Evolutionary conservation across 2,888 invertebrate genomes (phyloP), one percentile per base, ranked within the genome.

Genomic region (Campaea margaritaria): DNA sequence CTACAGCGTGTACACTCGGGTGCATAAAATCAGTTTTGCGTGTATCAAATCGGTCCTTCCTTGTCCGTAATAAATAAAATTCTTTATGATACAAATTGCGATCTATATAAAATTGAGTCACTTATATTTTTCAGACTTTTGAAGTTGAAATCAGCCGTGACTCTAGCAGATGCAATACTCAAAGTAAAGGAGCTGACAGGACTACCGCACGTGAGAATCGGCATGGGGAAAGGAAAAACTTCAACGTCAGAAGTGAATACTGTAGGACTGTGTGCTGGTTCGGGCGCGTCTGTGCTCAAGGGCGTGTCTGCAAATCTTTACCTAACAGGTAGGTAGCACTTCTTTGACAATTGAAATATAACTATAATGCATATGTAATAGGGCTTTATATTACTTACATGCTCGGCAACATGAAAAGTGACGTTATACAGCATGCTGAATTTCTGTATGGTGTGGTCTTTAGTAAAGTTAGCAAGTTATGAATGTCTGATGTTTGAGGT

Each of bases 181-280:
- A 84, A 83, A 47, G 93, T 98, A 0, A 97, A 97, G 83, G 82
- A 90, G 49, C 94, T 95, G 58, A 95, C 96, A 27, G 94, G 94
- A 0, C 82, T 97, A 31, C 79, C 93, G 0, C 93, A 96, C 80
- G 93, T 98, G 11, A 94, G 97, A 68, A 84, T 98, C 31, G 97
- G 97, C 4, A 73, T 95, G 42, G 96, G 94, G 5, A 86, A 74
- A 68, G 85, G 82, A 5, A 85, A 79, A 66, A 59, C 68, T 28
- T 63, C 93, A 85, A 68, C 84, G 81, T 91, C 93, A 38, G 68
- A 74, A 8, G 92, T 97, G 1, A 80, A 83, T 27, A 94, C 93
- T 0, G 94, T 97, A 4, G 99, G 97, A 0, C 88, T 98, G 0
- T 98, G 98, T 82, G 98, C 98, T 28, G 99, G 99, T 0, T 97